A percentile compares a stretch with the other conserved stretches of the same genome.
Conservation (phyloP, 2,113 vertebrate genomes). For the Alectura lathami region DNA sequence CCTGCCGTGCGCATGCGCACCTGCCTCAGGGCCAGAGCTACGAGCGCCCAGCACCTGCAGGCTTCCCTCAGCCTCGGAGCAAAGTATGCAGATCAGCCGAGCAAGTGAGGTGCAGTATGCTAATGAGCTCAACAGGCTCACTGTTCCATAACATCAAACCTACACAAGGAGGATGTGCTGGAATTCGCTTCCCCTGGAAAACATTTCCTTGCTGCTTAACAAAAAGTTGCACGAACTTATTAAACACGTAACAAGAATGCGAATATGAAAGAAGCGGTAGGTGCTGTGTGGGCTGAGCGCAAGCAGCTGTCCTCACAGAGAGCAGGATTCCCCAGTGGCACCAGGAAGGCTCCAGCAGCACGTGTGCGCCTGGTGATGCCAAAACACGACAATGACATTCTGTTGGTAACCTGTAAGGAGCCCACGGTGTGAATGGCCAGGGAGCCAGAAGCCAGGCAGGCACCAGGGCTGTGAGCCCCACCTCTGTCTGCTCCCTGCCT, state of each 20-base stretch:
- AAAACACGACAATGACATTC: neutral
- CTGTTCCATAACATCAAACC: constrained; percentile 64
- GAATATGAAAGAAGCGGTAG: neutral
- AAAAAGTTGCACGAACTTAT: neutral
- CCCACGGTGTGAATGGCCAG: neutral
- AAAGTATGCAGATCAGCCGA: constrained; percentile 46
- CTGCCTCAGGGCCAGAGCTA: neutral
- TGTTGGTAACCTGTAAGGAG: neutral
- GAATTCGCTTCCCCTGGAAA: constrained; percentile 45
- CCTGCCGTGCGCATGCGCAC: neutral
- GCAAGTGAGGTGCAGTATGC: constrained; percentile 32
- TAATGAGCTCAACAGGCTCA: constrained; percentile 49
- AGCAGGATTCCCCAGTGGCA: neutral
- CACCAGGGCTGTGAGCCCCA: accelerated
- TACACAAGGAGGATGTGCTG: constrained; percentile 18
- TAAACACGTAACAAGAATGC: neutral
- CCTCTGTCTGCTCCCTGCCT: accelerated
- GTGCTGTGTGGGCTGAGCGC: neutral
- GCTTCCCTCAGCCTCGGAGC: neutral
- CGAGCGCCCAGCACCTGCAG: neutral
- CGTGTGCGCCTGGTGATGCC: neutral
- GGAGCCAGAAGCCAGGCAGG: neutral
- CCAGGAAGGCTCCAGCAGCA: neutral
- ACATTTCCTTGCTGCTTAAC: neutral
- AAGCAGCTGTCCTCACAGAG: neutral